phyloP scores from a whole-genome alignment of 1,140 invertebrate species.

The Sycophila sp. region DNA sequence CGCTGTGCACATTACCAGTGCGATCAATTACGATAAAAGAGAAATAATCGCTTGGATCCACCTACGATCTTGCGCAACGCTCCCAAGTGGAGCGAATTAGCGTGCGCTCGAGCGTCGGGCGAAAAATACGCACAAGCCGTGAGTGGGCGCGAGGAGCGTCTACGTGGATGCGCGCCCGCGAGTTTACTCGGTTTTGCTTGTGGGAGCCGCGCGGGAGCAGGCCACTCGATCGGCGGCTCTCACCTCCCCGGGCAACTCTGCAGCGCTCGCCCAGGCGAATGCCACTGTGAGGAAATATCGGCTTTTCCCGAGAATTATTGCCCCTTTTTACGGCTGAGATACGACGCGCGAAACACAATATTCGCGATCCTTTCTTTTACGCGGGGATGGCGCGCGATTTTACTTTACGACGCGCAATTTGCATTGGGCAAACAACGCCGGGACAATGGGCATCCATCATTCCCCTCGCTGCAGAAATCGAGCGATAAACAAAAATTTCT shows the following conservation, averaged over 20 bases:
- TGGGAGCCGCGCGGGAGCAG: too few species aligned
- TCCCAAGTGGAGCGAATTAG: too few species aligned
- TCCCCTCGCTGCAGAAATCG: not conserved
- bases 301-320: constrained; percentile 26
- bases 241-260: constrained; percentile 62
- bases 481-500: not conserved
- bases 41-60: too few species aligned
- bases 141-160: too few species aligned
- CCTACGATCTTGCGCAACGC: too few species aligned
- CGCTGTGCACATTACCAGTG: too few species aligned
- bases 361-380: not conserved
- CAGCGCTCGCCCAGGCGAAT: constrained; percentile 61
- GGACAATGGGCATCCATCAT: constrained; percentile 28
- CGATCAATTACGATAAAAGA: too few species aligned
- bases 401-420: constrained; percentile 27
- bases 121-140: too few species aligned
- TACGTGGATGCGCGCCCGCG: not conserved
- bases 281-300: constrained; percentile 60
- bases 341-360: not conserved
- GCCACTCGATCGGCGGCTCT: constrained; percentile 59
- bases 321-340: constrained; percentile 8
- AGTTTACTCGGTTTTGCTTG: too few species aligned
- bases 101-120: not conserved
- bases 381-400: not conserved
- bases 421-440: constrained; percentile 25